Percentiles rank a stretch among this genome's conserved stretches.
Evolutionary conservation across 1,140 invertebrate species (phyloP).

Genomic region (Sycobia sp.): DNA sequence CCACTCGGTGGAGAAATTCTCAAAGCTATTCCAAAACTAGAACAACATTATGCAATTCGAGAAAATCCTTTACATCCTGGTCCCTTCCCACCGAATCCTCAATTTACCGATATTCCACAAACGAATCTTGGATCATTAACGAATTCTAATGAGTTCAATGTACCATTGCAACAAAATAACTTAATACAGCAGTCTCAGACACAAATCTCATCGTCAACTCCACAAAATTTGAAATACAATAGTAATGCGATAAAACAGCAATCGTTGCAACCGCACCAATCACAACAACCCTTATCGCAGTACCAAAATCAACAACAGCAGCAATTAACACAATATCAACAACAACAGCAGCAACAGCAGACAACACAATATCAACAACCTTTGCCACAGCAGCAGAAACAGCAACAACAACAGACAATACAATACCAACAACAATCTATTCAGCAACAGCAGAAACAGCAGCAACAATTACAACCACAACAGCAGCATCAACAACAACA

Average conservation of each 20-base stretch:
- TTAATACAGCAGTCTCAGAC: conserved; percentile 48
- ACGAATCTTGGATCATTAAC: neutral
- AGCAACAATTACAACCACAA: no score
- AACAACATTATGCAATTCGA: conserved; percentile 69
- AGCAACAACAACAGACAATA: no score
- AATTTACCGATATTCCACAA: conserved; percentile 25
- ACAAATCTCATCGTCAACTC: conserved; percentile 32
- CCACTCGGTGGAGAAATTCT: conserved; percentile 71
- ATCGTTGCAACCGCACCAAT: conserved; percentile 52
- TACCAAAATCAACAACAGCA: conserved; percentile 46
- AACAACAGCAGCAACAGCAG: conserved; percentile 39
- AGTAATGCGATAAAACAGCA: conserved; percentile 42
- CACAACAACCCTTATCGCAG: conserved; percentile 51
- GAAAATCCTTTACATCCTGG: conserved; percentile 59
- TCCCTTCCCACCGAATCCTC: conserved; percentile 53
- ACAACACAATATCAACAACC: no score
- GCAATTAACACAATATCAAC: conserved; percentile 53
- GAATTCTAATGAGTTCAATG: conserved; percentile 40
- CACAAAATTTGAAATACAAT: conserved; percentile 53
- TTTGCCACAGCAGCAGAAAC: no score
- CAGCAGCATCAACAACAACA: no score
- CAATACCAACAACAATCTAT: no score
- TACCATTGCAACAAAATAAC: conserved; percentile 45
- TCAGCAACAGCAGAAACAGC: no score
- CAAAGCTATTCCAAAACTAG: conserved; percentile 75